phyloP scores from a whole-genome alignment of 2,888 invertebrate species.

The Trichogramma evanescens region DNA sequence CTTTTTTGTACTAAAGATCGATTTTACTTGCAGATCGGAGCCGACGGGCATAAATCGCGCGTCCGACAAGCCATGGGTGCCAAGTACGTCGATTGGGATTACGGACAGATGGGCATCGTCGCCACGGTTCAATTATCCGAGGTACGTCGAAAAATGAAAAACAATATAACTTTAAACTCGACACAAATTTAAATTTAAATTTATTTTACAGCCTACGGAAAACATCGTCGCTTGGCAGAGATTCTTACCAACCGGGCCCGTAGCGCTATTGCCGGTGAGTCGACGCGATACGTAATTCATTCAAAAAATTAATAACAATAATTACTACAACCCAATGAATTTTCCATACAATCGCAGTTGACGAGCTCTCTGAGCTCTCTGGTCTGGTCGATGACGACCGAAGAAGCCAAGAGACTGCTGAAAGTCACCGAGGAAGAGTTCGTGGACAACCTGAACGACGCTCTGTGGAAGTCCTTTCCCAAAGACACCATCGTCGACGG shows the following conservation, averaged over 20 bases:
- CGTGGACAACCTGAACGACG: slow-evolving; percentile 79
- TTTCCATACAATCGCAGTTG: slow-evolving; percentile 48
- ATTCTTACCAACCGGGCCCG: slow-evolving; percentile 84
- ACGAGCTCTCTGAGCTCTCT: slow-evolving; percentile 72
- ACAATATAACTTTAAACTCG: background rate
- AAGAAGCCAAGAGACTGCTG: slow-evolving; percentile 68
- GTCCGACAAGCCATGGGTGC: slow-evolving; percentile 78
- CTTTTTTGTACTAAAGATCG: background rate
- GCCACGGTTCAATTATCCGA: slow-evolving; percentile 79
- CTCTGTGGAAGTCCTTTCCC: slow-evolving; percentile 64
- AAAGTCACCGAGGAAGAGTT: slow-evolving; percentile 70
- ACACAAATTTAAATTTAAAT: background rate
- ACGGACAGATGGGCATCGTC: slow-evolving; percentile 86
- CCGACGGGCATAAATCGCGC: slow-evolving; percentile 87
- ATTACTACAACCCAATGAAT: too few relatives aligned
- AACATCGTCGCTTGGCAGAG: slow-evolving; percentile 95
- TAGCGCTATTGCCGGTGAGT: slow-evolving; percentile 80
- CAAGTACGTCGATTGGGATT: slow-evolving; percentile 74
- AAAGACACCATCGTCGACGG: slow-evolving; percentile 52
- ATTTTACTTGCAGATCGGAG: slow-evolving; percentile 64
- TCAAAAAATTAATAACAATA: background rate
- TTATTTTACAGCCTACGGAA: slow-evolving; percentile 55
- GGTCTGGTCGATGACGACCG: slow-evolving; percentile 84
- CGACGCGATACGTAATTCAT: slow-evolving; percentile 3
- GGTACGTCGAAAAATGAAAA: slow-evolving; percentile 49